These are phyloP conservation scores for Acromyrmex heyeri DNA, from an alignment of 1,140 invertebrate genomes.

Conservation along the genomic window DNA sequence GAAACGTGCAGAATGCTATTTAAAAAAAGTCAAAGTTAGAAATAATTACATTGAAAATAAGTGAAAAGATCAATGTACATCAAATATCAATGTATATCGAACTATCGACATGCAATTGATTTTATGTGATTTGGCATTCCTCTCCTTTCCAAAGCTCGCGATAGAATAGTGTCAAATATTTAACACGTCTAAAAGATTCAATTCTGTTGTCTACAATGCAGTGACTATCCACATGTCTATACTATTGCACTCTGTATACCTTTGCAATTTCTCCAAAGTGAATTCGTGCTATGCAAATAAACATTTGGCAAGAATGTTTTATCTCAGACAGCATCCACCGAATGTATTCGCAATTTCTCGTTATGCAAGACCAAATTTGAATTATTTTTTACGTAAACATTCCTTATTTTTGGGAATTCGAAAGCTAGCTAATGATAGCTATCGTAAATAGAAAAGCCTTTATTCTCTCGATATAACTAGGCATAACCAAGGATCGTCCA, in stretches of 20 bases:
- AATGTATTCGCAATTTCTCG: not conserved
- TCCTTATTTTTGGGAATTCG: not conserved
- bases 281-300: not conserved
- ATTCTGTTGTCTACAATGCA: not conserved
- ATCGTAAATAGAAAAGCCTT: not conserved
- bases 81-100: not conserved
- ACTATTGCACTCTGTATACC: not conserved
- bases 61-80: not conserved
- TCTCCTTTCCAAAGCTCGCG: not conserved
- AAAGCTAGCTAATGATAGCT: not conserved
- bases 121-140: not conserved
- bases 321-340: not conserved
- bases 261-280: not conserved
- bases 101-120: not conserved
- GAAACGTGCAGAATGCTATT: not conserved
- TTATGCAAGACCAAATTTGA: not conserved
- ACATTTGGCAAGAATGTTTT: not conserved
- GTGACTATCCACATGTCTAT: slow-evolving; percentile 18
- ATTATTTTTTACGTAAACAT: not conserved
- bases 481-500: not conserved
- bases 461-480: not conserved
- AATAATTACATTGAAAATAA: not conserved
- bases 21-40: slow-evolving; percentile 5
- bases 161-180: not conserved
- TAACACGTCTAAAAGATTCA: slow-evolving; percentile 34